A percentile compares a stretch with the other conserved stretches of the same genome.
Evolutionary conservation across 2,888 invertebrate genomes (phyloP).

Genomic region (Drosophila subquinaria): DNA sequence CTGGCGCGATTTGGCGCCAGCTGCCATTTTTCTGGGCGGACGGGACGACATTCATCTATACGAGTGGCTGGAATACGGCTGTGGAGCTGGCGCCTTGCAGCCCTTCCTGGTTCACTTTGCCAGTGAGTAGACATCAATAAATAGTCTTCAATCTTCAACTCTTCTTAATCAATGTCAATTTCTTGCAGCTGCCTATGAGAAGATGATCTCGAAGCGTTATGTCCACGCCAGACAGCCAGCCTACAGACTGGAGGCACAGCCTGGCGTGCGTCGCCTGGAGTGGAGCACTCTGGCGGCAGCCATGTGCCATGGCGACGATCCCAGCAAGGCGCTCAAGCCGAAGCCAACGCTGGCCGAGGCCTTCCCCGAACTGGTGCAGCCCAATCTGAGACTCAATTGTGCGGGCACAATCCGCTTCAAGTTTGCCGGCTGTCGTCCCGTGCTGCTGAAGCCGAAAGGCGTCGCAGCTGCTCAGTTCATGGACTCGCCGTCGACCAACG

Average conservation of each 20-base stretch:
- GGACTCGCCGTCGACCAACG: conserved; percentile 61
- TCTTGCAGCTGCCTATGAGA: conserved; percentile 72
- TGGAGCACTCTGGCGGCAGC: conserved; percentile 81
- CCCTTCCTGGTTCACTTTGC: conserved; percentile 83
- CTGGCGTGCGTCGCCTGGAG: conserved; percentile 80
- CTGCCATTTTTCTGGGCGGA: conserved; percentile 82
- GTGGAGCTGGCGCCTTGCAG: conserved; percentile 81
- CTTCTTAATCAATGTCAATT: neutral
- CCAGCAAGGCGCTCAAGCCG: conserved; percentile 75
- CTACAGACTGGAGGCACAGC: conserved; percentile 77
- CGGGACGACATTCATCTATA: conserved; percentile 84
- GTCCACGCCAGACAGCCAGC: conserved; percentile 64
- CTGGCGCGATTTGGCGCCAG: conserved; percentile 78
- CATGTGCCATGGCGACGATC: conserved; percentile 83
- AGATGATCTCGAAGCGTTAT: conserved; percentile 67
- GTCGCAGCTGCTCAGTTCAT: conserved; percentile 25
- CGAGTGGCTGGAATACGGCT: conserved; percentile 84
- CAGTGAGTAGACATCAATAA: conserved; percentile 57
- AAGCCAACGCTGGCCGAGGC: conserved; percentile 71
- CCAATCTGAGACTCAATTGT: conserved; percentile 78
- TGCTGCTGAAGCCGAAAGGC: conserved; percentile 77
- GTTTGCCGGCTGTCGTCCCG: conserved; percentile 83
- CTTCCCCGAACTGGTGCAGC: conserved; percentile 73
- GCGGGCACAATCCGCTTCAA: conserved; percentile 83
- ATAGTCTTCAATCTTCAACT: neutral